Conservation (phyloP, 2,797 vertebrate species). For the Helicolenus hilgendorfi region DNA sequence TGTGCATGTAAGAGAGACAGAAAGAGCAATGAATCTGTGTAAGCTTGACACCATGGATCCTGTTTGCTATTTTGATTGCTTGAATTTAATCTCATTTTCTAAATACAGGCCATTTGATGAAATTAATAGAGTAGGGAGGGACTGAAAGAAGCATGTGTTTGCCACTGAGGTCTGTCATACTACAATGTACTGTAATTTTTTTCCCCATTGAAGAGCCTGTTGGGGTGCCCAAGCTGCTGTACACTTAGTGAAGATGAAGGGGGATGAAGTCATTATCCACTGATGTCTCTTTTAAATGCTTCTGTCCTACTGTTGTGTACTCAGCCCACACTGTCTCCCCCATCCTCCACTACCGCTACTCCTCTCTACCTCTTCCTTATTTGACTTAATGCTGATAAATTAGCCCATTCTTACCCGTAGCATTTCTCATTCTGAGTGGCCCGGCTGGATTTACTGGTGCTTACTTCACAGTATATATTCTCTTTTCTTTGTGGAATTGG, state of each 20-base stretch:
- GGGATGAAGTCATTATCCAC: constrained; percentile 63
- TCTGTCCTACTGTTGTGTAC: constrained; percentile 48
- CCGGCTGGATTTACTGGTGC: constrained; percentile 45
- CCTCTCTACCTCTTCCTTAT: constrained; percentile 66
- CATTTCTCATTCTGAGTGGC: constrained; percentile 67
- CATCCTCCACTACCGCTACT: constrained; percentile 19
- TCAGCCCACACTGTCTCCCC: constrained; percentile 25
- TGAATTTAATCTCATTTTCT: constrained; percentile 44
- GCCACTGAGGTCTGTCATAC: background rate
- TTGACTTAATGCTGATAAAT: constrained; percentile 86
- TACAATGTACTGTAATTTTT: background rate
- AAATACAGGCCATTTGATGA: constrained; percentile 16
- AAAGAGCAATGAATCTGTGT: constrained; percentile 33
- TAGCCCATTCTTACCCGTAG: constrained; percentile 51
- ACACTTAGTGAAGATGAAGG: constrained; percentile 37
- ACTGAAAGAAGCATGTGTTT: constrained; percentile 1
- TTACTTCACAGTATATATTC: constrained; percentile 36
- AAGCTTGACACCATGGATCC: constrained; percentile 23
- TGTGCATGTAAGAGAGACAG: background rate
- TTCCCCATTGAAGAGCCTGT: background rate
- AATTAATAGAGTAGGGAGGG: constrained; percentile 1
- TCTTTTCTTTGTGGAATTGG: constrained; percentile 22
- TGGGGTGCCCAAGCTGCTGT: background rate
- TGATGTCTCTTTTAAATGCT: constrained; percentile 73
- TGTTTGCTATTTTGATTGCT: constrained; percentile 38